Percentiles rank a stretch among this genome's conserved stretches.
These are phyloP conservation scores for Hippocampus guttulatus DNA, from an alignment of 2,113 vertebrate genomes.

Conservation along the genomic window DNA sequence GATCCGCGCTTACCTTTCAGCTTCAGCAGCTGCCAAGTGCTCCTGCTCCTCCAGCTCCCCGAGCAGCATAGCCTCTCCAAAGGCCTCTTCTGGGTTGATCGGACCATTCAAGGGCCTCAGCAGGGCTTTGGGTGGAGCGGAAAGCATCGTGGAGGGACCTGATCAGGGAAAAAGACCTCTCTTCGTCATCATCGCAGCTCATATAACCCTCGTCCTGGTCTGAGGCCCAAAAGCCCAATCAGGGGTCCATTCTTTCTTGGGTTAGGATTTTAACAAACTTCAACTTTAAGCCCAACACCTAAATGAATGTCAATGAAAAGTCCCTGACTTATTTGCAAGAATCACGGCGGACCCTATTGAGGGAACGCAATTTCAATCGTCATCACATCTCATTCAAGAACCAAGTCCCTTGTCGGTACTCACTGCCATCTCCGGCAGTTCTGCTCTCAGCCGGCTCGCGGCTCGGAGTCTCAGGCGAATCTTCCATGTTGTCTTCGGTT, in stretches of 20 bases:
- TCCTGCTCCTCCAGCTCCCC: slow-evolving; percentile 85
- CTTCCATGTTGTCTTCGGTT: slow-evolving; percentile 51
- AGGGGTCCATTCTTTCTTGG: too few species aligned
- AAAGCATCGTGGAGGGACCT: slow-evolving; percentile 25
- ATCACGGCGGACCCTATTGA: slow-evolving; percentile 16
- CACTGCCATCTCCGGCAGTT: slow-evolving; percentile 36
- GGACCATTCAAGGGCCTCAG: slow-evolving; percentile 78
- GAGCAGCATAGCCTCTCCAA: slow-evolving; percentile 83
- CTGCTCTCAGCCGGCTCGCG: not conserved
- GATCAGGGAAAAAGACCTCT: not conserved
- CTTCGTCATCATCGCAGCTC: not conserved
- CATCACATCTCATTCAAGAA: not conserved
- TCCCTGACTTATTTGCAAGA: not conserved
- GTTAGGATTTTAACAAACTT: too few species aligned
- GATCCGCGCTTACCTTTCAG: slow-evolving; percentile 74
- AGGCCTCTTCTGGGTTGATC: slow-evolving; percentile 83
- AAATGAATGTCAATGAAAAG: too few species aligned
- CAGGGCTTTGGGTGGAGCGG: slow-evolving; percentile 21
- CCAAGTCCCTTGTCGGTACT: not conserved
- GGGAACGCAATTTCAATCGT: not conserved
- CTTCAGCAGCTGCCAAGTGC: slow-evolving; percentile 75
- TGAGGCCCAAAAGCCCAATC: too few species aligned
- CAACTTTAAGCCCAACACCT: too few species aligned
- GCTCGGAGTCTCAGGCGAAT: slow-evolving; percentile 2
- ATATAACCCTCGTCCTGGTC: not conserved